Base-by-base conservation (phyloP, 2,797 vertebrate species). In the Chelmon rostratus region DNA sequence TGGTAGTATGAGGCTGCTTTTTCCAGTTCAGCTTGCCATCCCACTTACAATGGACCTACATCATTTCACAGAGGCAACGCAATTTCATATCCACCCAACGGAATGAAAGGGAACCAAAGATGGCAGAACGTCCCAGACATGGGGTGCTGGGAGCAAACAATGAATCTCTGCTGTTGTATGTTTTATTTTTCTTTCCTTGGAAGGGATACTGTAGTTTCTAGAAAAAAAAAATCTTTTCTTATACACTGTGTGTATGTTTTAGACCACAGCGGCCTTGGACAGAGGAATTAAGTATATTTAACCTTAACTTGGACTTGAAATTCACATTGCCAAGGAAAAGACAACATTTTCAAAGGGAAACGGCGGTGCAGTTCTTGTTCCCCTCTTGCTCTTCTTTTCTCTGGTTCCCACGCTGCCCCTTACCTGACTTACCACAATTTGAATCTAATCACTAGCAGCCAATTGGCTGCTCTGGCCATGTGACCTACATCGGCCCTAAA, bases 381-480 rank as follows among this genome's bases (percentile, higher is more conserved):
- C 73, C 69, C 38, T 57, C 65, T 85, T 37, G 47, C 63, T 68
- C 71, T 37, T 76, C 84, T 75, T 87, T 73, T 79, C 71, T 70
- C 44, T 35, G 40, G 85, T 95, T 95, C 94, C 93, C 94, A 95
- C 92, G 88, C 90, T 91, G 84, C 59, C 84, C 81, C 75, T 91
- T 93, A 96, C 95, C 95, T 96, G 95, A 93, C 89, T 92, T 84
- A 75, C 92, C 85, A 86, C 91, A 86, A 79, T 96, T 96, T 95
- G 92, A 96, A 96, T 95, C 91, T 90, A 93, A 94, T 94, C 94
- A 90, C 90, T 61, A 8, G 77, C 19, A 50, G 69, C 78, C 88
- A 78, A 96, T 95, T 96, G 95, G 95, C 77, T 83, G 74, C 69
- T 80, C 23, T 7, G 79, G 79, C 89, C 95, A 95, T 87, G 93